Percentiles rank a stretch among this genome's conserved stretches.
Evolutionary conservation across 2,113 vertebrate species (phyloP).

Genomic region (Silurus asotus): DNA sequence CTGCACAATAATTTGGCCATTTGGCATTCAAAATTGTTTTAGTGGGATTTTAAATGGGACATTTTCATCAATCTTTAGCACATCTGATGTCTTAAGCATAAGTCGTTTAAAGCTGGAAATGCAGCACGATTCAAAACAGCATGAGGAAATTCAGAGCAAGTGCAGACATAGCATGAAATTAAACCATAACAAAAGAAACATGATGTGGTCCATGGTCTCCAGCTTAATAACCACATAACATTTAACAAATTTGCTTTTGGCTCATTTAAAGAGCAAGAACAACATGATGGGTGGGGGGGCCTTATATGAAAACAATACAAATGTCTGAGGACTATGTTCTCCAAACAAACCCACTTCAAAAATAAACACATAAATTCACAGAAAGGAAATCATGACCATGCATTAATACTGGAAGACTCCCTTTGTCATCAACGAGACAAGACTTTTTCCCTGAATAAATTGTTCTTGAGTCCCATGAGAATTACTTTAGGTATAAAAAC

Average conservation of each 20-base stretch:
- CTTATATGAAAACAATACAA: slow-evolving; percentile 6
- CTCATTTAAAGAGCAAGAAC: slow-evolving; percentile 29
- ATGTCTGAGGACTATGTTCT: slow-evolving; percentile 1
- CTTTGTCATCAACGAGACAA: slow-evolving; percentile 26
- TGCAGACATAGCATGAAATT: slow-evolving; percentile 17
- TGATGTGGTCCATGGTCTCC: not conserved
- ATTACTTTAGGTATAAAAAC: not conserved
- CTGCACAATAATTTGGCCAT: not conserved
- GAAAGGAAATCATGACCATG: slow-evolving; percentile 28
- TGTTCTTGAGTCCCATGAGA: not conserved
- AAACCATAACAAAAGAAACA: slow-evolving; percentile 18
- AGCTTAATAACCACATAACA: not conserved
- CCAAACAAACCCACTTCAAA: not conserved
- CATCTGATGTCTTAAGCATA: not conserved
- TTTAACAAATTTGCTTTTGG: slow-evolving; percentile 18
- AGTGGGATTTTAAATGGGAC: not conserved
- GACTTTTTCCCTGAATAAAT: slow-evolving; percentile 28
- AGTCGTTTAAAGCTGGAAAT: not conserved
- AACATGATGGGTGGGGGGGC: not conserved
- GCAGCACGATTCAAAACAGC: not conserved
- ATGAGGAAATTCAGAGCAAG: not conserved
- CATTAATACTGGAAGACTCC: slow-evolving; percentile 29
- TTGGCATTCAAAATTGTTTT: not conserved
- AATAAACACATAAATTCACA: slow-evolving; percentile 30
- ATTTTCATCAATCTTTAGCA: not conserved